phyloP scores from a whole-genome alignment of 2,113 vertebrate species.

The Antechinus stuartii region DNA sequence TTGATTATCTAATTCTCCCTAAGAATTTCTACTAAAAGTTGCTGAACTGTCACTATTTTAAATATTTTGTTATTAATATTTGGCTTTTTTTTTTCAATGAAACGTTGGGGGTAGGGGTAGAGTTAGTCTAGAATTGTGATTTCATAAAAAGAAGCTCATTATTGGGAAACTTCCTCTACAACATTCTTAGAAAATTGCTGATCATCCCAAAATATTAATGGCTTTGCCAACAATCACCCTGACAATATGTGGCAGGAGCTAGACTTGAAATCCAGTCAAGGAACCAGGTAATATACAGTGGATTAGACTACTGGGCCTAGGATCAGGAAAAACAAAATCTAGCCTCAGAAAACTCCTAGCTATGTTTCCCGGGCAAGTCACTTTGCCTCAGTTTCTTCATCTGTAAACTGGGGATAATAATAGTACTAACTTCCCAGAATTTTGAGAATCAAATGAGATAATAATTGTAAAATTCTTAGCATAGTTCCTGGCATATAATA shows the following conservation, averaged over 20 bases:
- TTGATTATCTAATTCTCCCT: background rate
- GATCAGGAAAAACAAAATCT: background rate
- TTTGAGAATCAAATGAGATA: background rate
- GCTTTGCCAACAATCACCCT: background rate
- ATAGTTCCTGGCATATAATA: background rate
- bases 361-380: background rate
- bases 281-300: background rate
- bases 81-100: background rate
- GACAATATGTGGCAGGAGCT: background rate
- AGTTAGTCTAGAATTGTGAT: background rate
- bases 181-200: background rate
- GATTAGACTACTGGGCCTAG: background rate
- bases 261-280: background rate
- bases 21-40: background rate
- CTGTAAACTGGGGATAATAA: background rate
- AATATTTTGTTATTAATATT: background rate
- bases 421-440: background rate
- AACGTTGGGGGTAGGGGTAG: background rate
- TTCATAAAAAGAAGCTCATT: background rate
- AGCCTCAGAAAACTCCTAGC: background rate
- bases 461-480: background rate
- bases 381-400: background rate
- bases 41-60: background rate
- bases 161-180: background rate
- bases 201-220: background rate